Conservation (phyloP, 2,888 invertebrate species). For the Lithophane ornitopus region DNA sequence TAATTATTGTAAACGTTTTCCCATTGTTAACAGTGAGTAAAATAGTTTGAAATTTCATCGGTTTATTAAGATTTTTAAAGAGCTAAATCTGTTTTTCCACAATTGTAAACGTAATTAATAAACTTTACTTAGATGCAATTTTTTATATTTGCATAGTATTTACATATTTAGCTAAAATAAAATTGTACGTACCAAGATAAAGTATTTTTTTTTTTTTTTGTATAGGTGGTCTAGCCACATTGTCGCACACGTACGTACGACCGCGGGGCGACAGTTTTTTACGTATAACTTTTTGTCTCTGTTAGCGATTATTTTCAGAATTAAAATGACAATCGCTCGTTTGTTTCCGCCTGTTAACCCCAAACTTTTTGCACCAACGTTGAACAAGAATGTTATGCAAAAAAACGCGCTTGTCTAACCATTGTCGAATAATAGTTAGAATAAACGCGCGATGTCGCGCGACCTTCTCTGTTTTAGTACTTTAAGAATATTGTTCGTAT, state of each 20-base stretch:
- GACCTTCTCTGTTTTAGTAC: neutral
- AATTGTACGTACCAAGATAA: neutral
- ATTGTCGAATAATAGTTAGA: constrained; percentile 58
- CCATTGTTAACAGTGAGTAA: neutral
- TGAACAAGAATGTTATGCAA: constrained; percentile 58
- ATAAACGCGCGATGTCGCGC: constrained; percentile 31
- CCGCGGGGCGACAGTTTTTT: constrained; percentile 7
- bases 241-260: constrained; percentile 5
- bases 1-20: too few relatives aligned
- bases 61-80: neutral
- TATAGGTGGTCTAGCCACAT: neutral
- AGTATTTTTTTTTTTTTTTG: neutral
- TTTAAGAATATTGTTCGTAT: neutral
- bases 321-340: constrained; percentile 53
- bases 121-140: neutral
- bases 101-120: neutral
- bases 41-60: neutral
- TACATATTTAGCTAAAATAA: neutral
- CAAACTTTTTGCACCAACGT: constrained; percentile 56
- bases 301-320: constrained; percentile 52
- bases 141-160: neutral
- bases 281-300: constrained; percentile 18
- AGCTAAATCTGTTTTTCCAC: neutral
- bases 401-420: constrained; percentile 44
- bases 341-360: constrained; percentile 60